Evolutionary conservation across 2,113 vertebrate species (phyloP), one percentile per base, ranked within the genome.

Genomic region (Oceanodroma tethys): DNA sequence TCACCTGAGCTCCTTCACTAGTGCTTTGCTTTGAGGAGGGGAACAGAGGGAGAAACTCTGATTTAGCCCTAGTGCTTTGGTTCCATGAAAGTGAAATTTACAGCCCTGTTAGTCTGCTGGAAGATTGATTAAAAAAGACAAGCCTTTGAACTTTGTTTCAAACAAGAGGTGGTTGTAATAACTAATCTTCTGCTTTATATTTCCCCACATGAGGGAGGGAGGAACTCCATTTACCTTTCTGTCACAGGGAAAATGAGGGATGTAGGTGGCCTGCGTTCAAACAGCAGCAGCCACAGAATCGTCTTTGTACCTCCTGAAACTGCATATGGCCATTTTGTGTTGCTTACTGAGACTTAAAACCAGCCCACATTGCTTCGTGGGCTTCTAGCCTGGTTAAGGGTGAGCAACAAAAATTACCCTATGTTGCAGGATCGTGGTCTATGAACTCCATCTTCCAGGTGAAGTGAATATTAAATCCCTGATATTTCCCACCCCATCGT

Each of bases 81-180:
- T 88, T 84, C 85, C 42, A 19, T 95, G 94, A 96, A 97, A 97
- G 93, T 52, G 90, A 97, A 96, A 97, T 98, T 97, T 98, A 95
- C 83, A 83, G 88, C 86, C 74, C 71, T 63, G 25, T 81, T 96
- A 91, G 91, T 95, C 83, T 94, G 84, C 72, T 88, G 78, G 88
- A 63, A 97, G 95, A 97, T 91, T 97, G 94, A 96, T 98, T 98
- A 97, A 96, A 93, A 94, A 85, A 34, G 92, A 84, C 96, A 95
- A 96, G 93, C 70, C 88, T 96, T 93, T 97, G 97, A 98, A 97
- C 96, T 96, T 95, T 48, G 86, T 96, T 96, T 97, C 95, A 96
- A 96, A 95, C 63, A 60, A 88, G 85, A 94, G 94, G 50, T 55
- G 47, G 86, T 80, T 95, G 93, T 97, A 94, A 98, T 97, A 97